Conservation (phyloP, 2,888 invertebrate genomes). For the Eupeodes luniger region DNA sequence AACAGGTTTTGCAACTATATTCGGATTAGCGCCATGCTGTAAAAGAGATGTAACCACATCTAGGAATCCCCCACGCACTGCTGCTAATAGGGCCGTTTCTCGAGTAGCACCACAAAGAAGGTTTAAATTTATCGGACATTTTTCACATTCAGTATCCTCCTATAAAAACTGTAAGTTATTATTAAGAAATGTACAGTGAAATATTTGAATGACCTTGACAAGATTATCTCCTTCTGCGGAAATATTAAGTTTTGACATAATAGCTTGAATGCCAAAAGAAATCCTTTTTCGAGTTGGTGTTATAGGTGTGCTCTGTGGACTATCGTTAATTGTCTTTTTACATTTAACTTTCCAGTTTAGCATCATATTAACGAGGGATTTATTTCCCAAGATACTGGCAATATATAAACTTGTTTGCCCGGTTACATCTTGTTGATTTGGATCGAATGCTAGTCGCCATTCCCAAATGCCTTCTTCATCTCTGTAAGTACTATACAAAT, state of each 20-base stretch:
- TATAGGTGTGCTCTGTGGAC: constrained; percentile 81
- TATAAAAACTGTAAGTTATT: constrained; percentile 11
- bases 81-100: constrained; percentile 93
- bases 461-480: constrained; percentile 91
- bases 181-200: neutral
- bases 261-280: constrained; percentile 94
- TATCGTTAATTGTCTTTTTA: constrained; percentile 81
- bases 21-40: constrained; percentile 92
- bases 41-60: constrained; percentile 89
- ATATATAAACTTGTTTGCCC: constrained; percentile 96
- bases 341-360: constrained; percentile 89
- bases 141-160: constrained; percentile 80
- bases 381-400: constrained; percentile 93
- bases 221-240: constrained; percentile 85
- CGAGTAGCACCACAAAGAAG: constrained; percentile 89
- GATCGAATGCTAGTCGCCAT: constrained; percentile 95
- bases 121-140: constrained; percentile 90
- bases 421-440: constrained; percentile 95
- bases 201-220: constrained; percentile 80
- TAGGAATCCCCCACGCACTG: constrained; percentile 90
- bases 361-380: constrained; percentile 90
- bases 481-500: constrained; percentile 88
- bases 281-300: constrained; percentile 88
- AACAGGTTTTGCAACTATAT: constrained; percentile 86
- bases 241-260: constrained; percentile 92